Conservation (phyloP, 2,888 invertebrate species). For the Dascillus cervinus region DNA sequence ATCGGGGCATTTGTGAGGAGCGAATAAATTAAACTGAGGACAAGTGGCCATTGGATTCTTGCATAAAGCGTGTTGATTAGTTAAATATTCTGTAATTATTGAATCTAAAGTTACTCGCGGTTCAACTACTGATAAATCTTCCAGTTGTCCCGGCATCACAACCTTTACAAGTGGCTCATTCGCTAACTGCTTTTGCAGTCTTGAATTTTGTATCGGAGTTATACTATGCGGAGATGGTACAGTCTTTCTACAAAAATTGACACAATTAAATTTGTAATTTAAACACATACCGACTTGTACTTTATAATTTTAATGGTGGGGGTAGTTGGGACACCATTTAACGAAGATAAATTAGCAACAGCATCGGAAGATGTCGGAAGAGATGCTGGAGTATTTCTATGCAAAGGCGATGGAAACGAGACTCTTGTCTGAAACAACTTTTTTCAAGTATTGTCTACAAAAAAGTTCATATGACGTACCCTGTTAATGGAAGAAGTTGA, state of each 20-base stretch:
- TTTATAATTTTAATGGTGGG: slow-evolving; percentile 28
- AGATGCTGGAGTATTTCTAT: slow-evolving; percentile 7
- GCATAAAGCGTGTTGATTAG: slow-evolving; percentile 96
- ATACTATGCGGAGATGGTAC: slow-evolving; percentile 8
- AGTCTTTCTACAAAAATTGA: slow-evolving; percentile 15
- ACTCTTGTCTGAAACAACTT: slow-evolving; percentile 17
- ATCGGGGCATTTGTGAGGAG: slow-evolving; percentile 93
- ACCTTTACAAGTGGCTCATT: slow-evolving; percentile 31
- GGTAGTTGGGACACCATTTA: slow-evolving; percentile 17
- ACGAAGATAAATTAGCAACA: slow-evolving; percentile 5
- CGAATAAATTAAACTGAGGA: slow-evolving; percentile 90
- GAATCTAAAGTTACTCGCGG: slow-evolving; percentile 69
- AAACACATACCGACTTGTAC: slow-evolving; percentile 9
- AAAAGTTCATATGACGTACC: slow-evolving; percentile 38
- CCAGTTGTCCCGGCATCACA: slow-evolving; percentile 18
- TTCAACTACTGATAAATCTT: slow-evolving; percentile 25
- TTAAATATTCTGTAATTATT: slow-evolving; percentile 92
- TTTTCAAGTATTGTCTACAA: not conserved
- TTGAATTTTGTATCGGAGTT: slow-evolving; percentile 29
- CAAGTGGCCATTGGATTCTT: slow-evolving; percentile 97
- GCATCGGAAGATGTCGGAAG: slow-evolving; percentile 8
- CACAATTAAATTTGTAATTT: not conserved
- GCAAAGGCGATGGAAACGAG: slow-evolving; percentile 22
- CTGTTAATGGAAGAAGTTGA: slow-evolving; percentile 48
- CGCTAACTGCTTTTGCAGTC: slow-evolving; percentile 48